Base-by-base conservation (phyloP, 2,888 invertebrate species). In the Leptinotarsa peninsularis region DNA sequence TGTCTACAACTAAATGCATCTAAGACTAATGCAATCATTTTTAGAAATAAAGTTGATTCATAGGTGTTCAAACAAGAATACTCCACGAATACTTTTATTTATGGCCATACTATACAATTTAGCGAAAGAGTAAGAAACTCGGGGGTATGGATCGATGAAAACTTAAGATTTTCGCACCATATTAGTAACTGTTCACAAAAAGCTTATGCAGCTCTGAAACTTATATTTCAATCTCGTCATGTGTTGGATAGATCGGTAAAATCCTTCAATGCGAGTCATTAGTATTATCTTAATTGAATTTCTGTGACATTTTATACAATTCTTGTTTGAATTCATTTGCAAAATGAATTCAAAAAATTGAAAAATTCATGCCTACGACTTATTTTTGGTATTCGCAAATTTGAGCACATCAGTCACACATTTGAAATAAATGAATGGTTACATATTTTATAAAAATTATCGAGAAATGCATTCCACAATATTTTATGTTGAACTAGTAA, bases 401-500 rank as follows among this genome's bases (percentile, higher is more conserved):
- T n/a, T n/a, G n/a, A n/a, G n/a, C n/a, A n/a, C n/a, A 27, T 27
- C 23, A 27, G 23, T 27, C 23, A 66, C 66, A 66, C 33, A 66
- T 66, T 33, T 1, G 21, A 66, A 27, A 66, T 66, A 10, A 66
- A 1, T 27, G 1, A 66, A 66, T 66, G 66, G 66, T 23, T 66
- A 66, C 66, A 66, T 7, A 66, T 66, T n/a, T n/a, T n/a, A n/a
- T 1, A 23, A 66, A 66, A 66, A 66, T 66, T 43, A 1, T 15
- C 66, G 66, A 23, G 23, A 66, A 66, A 17, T 66, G 4, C 21
- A 66, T 66, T 66, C 66, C 33, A 66, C 43, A 0, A 66, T 66
- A 4, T 66, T 21, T 66, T 66, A 66, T 66, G 33, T 66, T 27
- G 17, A 66, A 33, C 21, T 27, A 23, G 43, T 66, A 33, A 66